Base-by-base conservation (phyloP, 2,113 vertebrate species). In the Hippocampus comes region DNA sequence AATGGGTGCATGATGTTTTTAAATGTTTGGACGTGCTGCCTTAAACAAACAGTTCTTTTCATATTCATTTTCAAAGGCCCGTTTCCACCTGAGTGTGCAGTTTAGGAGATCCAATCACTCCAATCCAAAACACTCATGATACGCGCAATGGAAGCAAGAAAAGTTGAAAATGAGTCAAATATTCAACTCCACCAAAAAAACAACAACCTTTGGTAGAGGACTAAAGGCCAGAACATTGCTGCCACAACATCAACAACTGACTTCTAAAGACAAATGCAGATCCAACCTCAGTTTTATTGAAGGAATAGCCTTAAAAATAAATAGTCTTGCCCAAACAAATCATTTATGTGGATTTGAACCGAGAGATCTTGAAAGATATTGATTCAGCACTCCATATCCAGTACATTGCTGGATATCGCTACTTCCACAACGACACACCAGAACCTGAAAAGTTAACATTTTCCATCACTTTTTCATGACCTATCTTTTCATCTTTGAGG, bases 401-500 rank as follows among this genome's bases (percentile, higher is more conserved):
- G 17, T 49, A 53, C 21, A 55, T 23, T 55, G 27, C 12, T 12
- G 15, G 12, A 5, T 15, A 20, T 61, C 6, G 7, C 6, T 61
- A 17, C 5, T 27, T 30, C 14, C 25, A 12, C 25, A 60, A 14
- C 6, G 30, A 60, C 2, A 30, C 5, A 15, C 17, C 3, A 14
- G 25, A 30, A 5, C 17, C 57, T 17, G 25, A 60, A 60, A 30
- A 27, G 25, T 27, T 27, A 18, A 17, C 57, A 60, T 27, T 60
- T 60, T 27, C 25, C 25, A 60, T 30, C 57, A 30, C 25, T 60
- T 30, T 30, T 64, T 42, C 21, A 21, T n/a, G 79, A 86, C 83
- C 85, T 78, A 84, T 89, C 63, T 77, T 59, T 84, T 64, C 78
- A 81, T 61, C 63, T 70, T 78, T 77, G 81, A 86, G 78, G 80